These are phyloP conservation scores for Limnephilus marmoratus DNA, from an alignment of 2,888 invertebrate species.

Conservation along the genomic window DNA sequence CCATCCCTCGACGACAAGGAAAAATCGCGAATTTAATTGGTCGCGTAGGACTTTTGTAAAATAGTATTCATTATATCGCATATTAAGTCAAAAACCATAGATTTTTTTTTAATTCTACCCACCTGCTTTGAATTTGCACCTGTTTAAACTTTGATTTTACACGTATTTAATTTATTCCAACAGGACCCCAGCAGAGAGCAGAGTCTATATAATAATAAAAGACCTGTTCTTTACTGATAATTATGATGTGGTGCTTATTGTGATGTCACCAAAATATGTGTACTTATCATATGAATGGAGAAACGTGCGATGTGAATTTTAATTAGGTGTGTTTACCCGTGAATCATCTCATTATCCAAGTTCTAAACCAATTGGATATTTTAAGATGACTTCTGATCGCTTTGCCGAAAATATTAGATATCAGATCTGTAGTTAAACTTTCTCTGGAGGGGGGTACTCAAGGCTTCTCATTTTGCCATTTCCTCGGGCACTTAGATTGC, in stretches of 20 bases:
- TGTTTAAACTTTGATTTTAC: background rate
- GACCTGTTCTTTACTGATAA: background rate
- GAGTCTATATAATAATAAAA: background rate
- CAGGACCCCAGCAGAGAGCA: background rate
- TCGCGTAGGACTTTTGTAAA: background rate
- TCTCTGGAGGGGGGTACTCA: background rate
- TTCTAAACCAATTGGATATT: background rate
- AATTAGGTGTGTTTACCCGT: background rate
- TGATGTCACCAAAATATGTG: background rate
- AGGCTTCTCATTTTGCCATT: background rate
- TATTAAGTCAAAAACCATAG: background rate
- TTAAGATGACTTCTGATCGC: background rate
- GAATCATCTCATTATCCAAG: slow-evolving; percentile 6
- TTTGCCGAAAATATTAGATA: background rate
- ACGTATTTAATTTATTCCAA: background rate
- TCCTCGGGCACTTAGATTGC: background rate
- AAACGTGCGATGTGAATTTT: slow-evolving; percentile 4
- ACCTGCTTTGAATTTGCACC: background rate
- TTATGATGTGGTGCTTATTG: background rate
- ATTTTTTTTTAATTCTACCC: background rate
- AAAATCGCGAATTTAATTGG: background rate
- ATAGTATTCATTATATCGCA: background rate
- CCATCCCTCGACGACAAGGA: background rate
- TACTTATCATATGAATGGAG: background rate
- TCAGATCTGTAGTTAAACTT: background rate